Percentiles rank a stretch among this genome's conserved stretches.
phyloP scores from a whole-genome alignment of 2,113 vertebrate genomes.

The Hippocampus guttulatus region DNA sequence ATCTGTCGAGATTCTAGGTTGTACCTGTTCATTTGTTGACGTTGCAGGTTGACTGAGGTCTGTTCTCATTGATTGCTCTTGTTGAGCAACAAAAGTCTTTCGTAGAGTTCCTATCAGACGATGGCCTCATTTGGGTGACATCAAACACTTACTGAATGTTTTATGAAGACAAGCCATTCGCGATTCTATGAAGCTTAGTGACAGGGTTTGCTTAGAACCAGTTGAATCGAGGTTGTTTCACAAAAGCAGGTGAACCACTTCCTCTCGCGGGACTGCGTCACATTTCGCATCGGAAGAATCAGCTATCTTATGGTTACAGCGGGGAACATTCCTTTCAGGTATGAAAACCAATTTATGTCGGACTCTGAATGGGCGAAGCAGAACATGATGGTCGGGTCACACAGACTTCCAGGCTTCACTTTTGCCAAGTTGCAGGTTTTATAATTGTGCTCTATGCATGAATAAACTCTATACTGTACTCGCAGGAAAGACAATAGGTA shows the following conservation, averaged over 20 bases:
- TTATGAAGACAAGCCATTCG: background rate
- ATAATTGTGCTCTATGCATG: background rate
- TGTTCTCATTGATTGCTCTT: background rate
- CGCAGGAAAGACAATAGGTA: background rate
- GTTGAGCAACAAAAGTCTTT: background rate
- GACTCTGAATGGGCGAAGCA: conserved; percentile 6
- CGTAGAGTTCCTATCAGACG: background rate
- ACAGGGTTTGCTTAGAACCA: background rate
- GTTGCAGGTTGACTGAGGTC: background rate
- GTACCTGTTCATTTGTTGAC: background rate
- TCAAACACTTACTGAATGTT: background rate
- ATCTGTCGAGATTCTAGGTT: background rate
- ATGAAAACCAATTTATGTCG: background rate
- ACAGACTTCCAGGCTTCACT: background rate
- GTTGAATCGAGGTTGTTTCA: background rate
- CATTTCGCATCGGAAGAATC: background rate
- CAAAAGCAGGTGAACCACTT: background rate
- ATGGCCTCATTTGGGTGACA: background rate
- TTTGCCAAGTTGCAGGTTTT: background rate
- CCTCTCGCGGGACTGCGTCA: background rate
- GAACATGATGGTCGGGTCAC: background rate
- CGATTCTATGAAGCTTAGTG: background rate
- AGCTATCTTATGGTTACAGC: background rate
- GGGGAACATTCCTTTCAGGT: background rate
- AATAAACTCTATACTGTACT: background rate